These are phyloP conservation scores for Lucilia sericata DNA, from an alignment of 1,140 invertebrate genomes.

Conservation along the genomic window DNA sequence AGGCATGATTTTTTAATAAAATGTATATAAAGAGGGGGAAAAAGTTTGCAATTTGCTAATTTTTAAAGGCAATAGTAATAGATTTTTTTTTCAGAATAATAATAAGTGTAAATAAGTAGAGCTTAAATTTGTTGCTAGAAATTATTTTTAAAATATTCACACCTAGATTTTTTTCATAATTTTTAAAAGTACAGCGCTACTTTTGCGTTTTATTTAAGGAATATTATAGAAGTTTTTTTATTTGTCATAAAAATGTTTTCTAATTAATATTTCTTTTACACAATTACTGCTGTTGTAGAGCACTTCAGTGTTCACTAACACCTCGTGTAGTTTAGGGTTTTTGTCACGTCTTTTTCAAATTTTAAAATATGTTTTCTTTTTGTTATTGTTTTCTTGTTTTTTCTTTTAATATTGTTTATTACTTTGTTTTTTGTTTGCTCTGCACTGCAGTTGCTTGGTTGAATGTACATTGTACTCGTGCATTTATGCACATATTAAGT, in stretches of 20 bases:
- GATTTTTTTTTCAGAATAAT: not conserved
- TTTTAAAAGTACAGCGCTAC: too few relatives aligned
- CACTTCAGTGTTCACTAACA: not conserved
- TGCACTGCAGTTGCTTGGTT: not conserved
- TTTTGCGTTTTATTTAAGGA: too few relatives aligned
- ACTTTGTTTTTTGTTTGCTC: not conserved
- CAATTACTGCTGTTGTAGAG: not conserved
- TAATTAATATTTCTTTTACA: too few relatives aligned
- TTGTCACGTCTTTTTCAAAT: not conserved
- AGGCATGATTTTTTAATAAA: not conserved
- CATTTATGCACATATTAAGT: too few relatives aligned
- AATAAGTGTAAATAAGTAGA: not conserved
- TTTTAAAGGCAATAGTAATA: slow-evolving; percentile 12
- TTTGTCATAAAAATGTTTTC: too few relatives aligned
- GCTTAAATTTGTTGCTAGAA: not conserved
- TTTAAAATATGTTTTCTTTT: not conserved
- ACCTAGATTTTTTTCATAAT: not conserved
- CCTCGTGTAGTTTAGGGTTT: not conserved
- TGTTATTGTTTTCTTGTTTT: not conserved
- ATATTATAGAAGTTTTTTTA: too few relatives aligned
- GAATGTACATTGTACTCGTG: not conserved
- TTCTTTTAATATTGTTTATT: not conserved
- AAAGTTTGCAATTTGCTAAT: not conserved
- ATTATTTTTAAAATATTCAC: not conserved
- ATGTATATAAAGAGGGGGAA: not conserved